A percentile compares a stretch with the other conserved stretches of the same genome.
These are phyloP conservation scores for Selene dorsalis DNA, from an alignment of 2,797 vertebrate genomes.

Conservation along the genomic window DNA sequence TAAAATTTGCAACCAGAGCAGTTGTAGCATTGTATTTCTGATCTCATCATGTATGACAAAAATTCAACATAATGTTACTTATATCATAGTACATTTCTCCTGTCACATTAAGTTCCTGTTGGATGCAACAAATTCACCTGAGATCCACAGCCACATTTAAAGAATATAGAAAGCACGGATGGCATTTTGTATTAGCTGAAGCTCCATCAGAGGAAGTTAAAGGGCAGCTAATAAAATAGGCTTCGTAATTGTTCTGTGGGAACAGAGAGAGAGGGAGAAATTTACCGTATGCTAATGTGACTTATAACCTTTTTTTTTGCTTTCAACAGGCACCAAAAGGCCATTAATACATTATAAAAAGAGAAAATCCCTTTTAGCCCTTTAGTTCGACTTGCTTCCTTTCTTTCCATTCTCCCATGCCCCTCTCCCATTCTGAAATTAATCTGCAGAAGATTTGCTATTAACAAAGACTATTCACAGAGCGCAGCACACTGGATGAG, in stretches of 20 bases:
- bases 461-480: conserved; percentile 80
- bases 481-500: conserved; percentile 57
- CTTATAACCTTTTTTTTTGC: conserved; percentile 76
- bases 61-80: background rate
- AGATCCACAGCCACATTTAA: conserved; percentile 27
- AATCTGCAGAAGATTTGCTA: conserved; percentile 81
- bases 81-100: background rate
- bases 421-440: conserved; percentile 76
- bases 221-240: conserved; percentile 71
- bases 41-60: background rate
- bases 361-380: conserved; percentile 78
- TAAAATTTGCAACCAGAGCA: no score
- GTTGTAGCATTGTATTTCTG: no score
- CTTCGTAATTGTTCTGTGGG: conserved; percentile 69
- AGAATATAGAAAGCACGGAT: conserved; percentile 37
- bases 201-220: conserved; percentile 67
- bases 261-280: conserved; percentile 57
- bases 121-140: conserved; percentile 32
- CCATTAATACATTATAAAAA: conserved; percentile 79
- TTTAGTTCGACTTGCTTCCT: conserved; percentile 63
- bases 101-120: background rate
- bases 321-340: conserved; percentile 71
- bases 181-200: conserved; percentile 57
- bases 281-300: conserved; percentile 81
- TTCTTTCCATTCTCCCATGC: conserved; percentile 66